These are phyloP conservation scores for Morone chrysops DNA, from an alignment of 2,113 vertebrate genomes.

Conservation along the genomic window DNA sequence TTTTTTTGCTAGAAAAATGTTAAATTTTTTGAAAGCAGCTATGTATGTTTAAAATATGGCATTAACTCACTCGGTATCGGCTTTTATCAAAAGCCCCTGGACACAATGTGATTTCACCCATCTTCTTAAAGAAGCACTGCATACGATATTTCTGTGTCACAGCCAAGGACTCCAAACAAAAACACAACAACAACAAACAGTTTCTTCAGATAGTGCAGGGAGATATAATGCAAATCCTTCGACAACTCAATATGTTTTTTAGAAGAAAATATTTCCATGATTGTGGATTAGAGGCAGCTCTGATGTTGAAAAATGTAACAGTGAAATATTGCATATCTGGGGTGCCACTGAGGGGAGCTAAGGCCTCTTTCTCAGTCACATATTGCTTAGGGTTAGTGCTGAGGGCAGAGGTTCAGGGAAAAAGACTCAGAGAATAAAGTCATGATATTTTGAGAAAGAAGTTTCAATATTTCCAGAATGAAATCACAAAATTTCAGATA, in stretches of 20 bases:
- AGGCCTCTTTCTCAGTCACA: slow-evolving; percentile 12
- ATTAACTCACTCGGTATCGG: slow-evolving; percentile 36
- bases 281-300: slow-evolving; percentile 57
- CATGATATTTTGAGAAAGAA: not conserved
- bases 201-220: slow-evolving; percentile 42
- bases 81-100: slow-evolving; percentile 48
- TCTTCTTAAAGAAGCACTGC: slow-evolving; percentile 48
- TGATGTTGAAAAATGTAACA: slow-evolving; percentile 30
- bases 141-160: slow-evolving; percentile 40
- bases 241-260: slow-evolving; percentile 17
- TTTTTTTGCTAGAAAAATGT: slow-evolving; percentile 62
- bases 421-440: not conserved
- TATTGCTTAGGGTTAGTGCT: slow-evolving; percentile 55
- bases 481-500: not conserved
- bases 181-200: not conserved
- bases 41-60: slow-evolving; percentile 71
- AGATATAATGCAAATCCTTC: slow-evolving; percentile 46
- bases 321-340: slow-evolving; percentile 71
- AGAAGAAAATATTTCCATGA: slow-evolving; percentile 15
- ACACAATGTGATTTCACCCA: slow-evolving; percentile 34
- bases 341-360: slow-evolving; percentile 32
- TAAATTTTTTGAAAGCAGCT: slow-evolving; percentile 67
- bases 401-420: not conserved
- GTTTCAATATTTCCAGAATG: not conserved
- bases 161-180: slow-evolving; percentile 3